Percentiles rank a stretch among this genome's conserved stretches.
Evolutionary conservation across 92 coral and sea anemone genomes (phyloP).

Genomic region (Desmophyllum pertusum): DNA sequence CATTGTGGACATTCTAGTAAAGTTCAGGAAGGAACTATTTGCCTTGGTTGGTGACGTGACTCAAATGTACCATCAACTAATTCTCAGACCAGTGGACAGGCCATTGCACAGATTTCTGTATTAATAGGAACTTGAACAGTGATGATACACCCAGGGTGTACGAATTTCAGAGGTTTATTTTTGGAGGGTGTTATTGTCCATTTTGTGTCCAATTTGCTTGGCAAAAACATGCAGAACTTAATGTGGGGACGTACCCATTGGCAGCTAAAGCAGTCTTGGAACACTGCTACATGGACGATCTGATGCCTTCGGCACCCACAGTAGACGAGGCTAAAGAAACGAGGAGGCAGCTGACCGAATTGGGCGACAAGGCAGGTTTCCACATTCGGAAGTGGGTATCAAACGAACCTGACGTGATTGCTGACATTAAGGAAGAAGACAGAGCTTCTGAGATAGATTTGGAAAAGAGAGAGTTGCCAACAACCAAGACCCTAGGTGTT

Average conservation of each 20-base stretch:
- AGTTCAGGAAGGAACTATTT: too few relatives aligned
- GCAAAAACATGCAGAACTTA: conserved; percentile 51
- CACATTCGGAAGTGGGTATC: conserved; percentile 44
- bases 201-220: conserved; percentile 53
- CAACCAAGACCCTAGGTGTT: conserved; percentile 48
- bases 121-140: conserved; percentile 26
- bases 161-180: conserved; percentile 52
- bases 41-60: conserved; percentile 25
- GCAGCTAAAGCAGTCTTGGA: conserved; percentile 51
- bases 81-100: conserved; percentile 35
- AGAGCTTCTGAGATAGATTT: conserved; percentile 36
- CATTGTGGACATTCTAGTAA: too few relatives aligned
- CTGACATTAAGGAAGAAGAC: conserved; percentile 12
- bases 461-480: conserved; percentile 28
- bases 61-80: conserved; percentile 60
- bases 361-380: conserved; percentile 28
- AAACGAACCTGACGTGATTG: neutral
- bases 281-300: conserved; percentile 57
- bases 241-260: conserved; percentile 37
- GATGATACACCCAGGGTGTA: conserved; percentile 45
- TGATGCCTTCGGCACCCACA: conserved; percentile 55
- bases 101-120: conserved; percentile 51
- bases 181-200: conserved; percentile 51
- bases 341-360: conserved; percentile 22
- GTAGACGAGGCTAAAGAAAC: conserved; percentile 30